Evolutionary conservation across 2,113 vertebrate genomes (phyloP), one percentile per base, ranked within the genome.

Genomic region (Tonatia bakeri): DNA sequence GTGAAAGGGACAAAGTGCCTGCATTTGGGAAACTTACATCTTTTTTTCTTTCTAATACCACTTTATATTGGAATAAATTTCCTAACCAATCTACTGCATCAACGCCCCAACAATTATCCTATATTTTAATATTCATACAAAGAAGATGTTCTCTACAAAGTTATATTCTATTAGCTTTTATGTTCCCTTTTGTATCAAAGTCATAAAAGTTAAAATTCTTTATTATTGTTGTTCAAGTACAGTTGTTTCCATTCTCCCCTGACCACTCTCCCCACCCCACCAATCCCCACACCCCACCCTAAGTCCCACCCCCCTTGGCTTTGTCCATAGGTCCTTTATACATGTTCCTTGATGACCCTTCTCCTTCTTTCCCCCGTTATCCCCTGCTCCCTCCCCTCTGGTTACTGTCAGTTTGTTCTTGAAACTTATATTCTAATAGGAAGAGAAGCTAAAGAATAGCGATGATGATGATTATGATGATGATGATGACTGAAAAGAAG

Each of bases 1-100:
- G 24, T 45, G 61, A 87, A 50, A 36, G n/a, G 75, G 90, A 95
- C 3, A 81, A 84, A 16, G 15, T 40, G 56, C 24, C 8, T 36
- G 36, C 26, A 92, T 56, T 59, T 73, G 50, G 24, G 17, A 64
- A 83, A 56, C 2, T 59, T 59, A 59, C 22, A 59, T 59, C 3
- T 59, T 59, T 24, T 24, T 99, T 98, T 98, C 94, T 98, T 98
- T 98, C 98, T 96, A 97, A 97, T 93, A 93, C 96, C 98, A 77
- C 96, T 98, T 85, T 93, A 61, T 59, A 28, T 69, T 96, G 77
- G 72, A 96, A 97, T 59, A 97, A 94, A 97, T 97, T 97, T 93
- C 67, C 83, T 43, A 79, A 36, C 14, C 33, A 47, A 45, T 40
- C 22, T 19, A 36, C 61, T 22, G 1, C 16, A 43, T 26, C n/a